A percentile compares a stretch with the other conserved stretches of the same genome.
phyloP scores from a whole-genome alignment of 2,888 invertebrate genomes.

The Lasioglossum villosulum region DNA sequence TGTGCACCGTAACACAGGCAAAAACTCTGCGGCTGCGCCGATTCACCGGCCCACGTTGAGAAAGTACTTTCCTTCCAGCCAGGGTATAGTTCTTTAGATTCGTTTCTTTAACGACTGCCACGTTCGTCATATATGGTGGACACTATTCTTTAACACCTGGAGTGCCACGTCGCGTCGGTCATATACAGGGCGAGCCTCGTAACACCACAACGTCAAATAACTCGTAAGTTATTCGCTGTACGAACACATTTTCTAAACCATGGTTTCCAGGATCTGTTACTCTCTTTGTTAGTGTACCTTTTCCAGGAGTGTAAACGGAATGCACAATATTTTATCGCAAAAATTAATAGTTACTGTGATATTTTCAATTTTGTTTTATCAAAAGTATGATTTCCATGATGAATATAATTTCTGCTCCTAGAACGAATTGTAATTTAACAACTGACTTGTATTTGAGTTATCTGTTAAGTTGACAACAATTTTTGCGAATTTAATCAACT shows the following conservation, averaged over 20 bases:
- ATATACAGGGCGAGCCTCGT: not conserved
- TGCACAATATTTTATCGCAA: too few relatives aligned
- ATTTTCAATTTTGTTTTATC: too few relatives aligned
- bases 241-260: not conserved
- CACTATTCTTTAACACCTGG: not conserved
- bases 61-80: not conserved
- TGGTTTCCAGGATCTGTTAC: too few relatives aligned
- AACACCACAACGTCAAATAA: not conserved
- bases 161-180: not conserved
- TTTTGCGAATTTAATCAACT: not conserved
- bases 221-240: too few relatives aligned
- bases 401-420: too few relatives aligned
- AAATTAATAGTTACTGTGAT: too few relatives aligned
- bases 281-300: too few relatives aligned
- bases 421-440: not conserved
- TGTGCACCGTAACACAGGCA: constrained; percentile 18
- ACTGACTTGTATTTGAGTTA: not conserved
- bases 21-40: constrained; percentile 30
- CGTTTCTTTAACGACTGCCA: not conserved
- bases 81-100: not conserved
- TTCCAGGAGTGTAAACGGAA: too few relatives aligned
- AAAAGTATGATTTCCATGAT: too few relatives aligned
- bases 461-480: not conserved
- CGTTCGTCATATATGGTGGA: not conserved
- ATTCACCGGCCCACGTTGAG: constrained; percentile 16